These are phyloP conservation scores for Tachystola acroxantha DNA, from an alignment of 2,888 invertebrate genomes.

Conservation along the genomic window DNA sequence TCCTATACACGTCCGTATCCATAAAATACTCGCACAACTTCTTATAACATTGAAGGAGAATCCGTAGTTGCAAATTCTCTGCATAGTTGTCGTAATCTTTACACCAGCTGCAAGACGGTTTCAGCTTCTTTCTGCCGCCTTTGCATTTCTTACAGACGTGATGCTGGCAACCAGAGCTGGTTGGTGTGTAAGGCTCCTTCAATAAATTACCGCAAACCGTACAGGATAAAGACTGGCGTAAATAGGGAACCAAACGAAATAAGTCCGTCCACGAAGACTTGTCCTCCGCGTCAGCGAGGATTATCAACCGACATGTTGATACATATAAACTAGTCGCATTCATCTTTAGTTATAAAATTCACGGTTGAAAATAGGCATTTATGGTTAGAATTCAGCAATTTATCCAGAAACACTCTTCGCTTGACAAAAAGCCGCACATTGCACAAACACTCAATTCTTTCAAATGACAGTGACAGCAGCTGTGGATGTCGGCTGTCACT, in stretches of 20 bases:
- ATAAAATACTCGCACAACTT: constrained; percentile 91
- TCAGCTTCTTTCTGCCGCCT: constrained; percentile 90
- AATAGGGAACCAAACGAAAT: constrained; percentile 88
- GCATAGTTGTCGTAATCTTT: constrained; percentile 89
- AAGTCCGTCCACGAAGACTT: constrained; percentile 88
- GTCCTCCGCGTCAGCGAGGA: constrained; percentile 85
- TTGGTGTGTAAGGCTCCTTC: constrained; percentile 89
- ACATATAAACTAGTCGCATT: constrained; percentile 90
- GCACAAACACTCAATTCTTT: constrained; percentile 39
- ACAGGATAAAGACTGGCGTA: constrained; percentile 92
- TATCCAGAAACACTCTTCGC: constrained; percentile 56
- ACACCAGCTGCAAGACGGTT: constrained; percentile 91
- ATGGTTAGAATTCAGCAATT: constrained; percentile 51
- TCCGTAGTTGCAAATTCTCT: constrained; percentile 89
- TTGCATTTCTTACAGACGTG: constrained; percentile 92
- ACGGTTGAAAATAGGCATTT: constrained; percentile 35
- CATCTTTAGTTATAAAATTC: constrained; percentile 73
- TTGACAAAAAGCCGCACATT: constrained; percentile 71
- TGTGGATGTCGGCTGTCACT: constrained; percentile 4
- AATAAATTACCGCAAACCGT: constrained; percentile 92
- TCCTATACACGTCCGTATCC: constrained; percentile 83
- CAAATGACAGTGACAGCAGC: constrained; percentile 11
- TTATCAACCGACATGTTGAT: constrained; percentile 87
- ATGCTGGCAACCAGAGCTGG: constrained; percentile 89
- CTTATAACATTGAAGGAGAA: constrained; percentile 92